These are phyloP conservation scores for Tricholaema leucomelas DNA, from an alignment of 2,113 vertebrate genomes.

Conservation along the genomic window DNA sequence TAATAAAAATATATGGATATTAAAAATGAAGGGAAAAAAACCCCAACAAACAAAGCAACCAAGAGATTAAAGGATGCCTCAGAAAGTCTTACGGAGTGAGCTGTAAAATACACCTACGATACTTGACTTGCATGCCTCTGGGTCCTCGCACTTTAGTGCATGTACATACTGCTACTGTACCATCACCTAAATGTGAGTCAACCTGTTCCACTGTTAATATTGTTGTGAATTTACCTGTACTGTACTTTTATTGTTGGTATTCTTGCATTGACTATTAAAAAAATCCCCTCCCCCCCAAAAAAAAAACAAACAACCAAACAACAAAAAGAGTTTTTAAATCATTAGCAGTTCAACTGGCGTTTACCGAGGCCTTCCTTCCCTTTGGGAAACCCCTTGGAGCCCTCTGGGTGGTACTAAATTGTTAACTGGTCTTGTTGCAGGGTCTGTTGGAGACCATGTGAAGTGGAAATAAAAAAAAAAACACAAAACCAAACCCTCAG, in stretches of 20 bases:
- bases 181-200: slow-evolving; percentile 73
- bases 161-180: slow-evolving; percentile 87
- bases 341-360: slow-evolving; percentile 80
- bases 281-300: no score
- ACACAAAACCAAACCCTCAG: background rate
- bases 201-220: slow-evolving; percentile 72
- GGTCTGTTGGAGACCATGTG: slow-evolving; percentile 70
- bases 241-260: slow-evolving; percentile 81
- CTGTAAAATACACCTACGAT: slow-evolving; percentile 79
- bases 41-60: no score
- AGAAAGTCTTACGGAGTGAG: slow-evolving; percentile 76
- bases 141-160: slow-evolving; percentile 92
- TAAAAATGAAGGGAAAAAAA: background rate
- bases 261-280: slow-evolving; percentile 80
- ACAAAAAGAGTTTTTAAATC: slow-evolving; percentile 81
- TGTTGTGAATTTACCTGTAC: slow-evolving; percentile 77
- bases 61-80: slow-evolving; percentile 29
- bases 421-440: slow-evolving; percentile 69
- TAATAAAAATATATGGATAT: no score
- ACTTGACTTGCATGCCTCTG: slow-evolving; percentile 86
- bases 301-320: background rate
- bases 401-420: slow-evolving; percentile 64
- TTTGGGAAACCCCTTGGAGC: slow-evolving; percentile 59
- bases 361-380: slow-evolving; percentile 66
- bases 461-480: slow-evolving; percentile 79